phyloP scores from a whole-genome alignment of 2,113 vertebrate species.

The Dinomys branickii region DNA sequence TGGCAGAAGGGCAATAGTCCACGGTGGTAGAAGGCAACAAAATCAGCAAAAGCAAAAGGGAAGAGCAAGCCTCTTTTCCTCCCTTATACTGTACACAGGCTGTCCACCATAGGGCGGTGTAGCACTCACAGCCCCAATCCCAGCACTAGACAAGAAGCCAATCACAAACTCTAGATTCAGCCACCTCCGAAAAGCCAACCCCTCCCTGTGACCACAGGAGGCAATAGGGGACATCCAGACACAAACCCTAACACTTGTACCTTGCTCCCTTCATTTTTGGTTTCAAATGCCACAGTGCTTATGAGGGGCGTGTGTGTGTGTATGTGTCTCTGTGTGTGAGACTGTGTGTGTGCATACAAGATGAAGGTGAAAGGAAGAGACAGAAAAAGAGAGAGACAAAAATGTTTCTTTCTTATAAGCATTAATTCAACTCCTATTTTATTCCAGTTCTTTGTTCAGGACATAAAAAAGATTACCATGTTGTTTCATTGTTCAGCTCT shows the following conservation, averaged over 20 bases:
- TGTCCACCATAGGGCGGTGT: neutral
- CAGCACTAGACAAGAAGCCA: neutral
- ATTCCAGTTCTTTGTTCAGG: neutral
- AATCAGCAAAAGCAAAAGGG: neutral
- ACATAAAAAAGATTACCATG: constrained; percentile 15
- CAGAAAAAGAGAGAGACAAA: neutral
- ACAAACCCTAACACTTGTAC: neutral
- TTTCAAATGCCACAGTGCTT: neutral
- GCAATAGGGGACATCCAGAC: neutral
- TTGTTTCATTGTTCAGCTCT: constrained; percentile 14
- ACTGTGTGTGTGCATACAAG: neutral
- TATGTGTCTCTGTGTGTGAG: neutral
- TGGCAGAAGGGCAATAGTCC: neutral
- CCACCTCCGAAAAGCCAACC: neutral
- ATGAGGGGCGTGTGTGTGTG: neutral
- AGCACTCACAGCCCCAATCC: neutral
- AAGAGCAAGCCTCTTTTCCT: neutral
- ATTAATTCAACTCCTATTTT: neutral
- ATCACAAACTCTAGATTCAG: neutral
- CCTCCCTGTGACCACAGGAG: neutral
- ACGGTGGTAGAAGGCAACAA: neutral
- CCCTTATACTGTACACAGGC: too few relatives aligned
- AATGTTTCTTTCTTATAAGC: neutral
- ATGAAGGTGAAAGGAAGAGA: neutral
- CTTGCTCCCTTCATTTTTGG: neutral